Evolutionary conservation across 2,113 vertebrate species (phyloP).

Genomic region (Hoplias malabaricus): DNA sequence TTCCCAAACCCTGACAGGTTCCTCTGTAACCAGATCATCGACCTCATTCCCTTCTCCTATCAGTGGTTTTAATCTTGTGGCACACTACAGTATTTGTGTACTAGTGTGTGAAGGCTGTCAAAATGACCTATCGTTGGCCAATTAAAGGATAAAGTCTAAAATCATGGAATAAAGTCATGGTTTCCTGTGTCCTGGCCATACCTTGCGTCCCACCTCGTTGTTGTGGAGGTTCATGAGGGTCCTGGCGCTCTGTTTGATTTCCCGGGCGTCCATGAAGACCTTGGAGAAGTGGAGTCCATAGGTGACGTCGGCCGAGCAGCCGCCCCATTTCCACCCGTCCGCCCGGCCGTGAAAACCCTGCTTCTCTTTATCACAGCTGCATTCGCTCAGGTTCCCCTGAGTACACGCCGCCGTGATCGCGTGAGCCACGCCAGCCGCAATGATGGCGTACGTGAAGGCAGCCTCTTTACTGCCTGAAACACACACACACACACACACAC

Average conservation of each 20-base stretch:
- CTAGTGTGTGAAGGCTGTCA: too few species aligned
- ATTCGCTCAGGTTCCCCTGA: constrained; percentile 95
- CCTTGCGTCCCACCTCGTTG: constrained; percentile 95
- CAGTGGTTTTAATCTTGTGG: too few species aligned
- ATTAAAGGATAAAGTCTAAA: too few species aligned
- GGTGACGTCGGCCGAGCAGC: constrained; percentile 94
- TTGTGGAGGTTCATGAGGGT: constrained; percentile 99
- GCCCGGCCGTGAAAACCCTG: constrained; percentile 93
- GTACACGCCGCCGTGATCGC: constrained; percentile 94
- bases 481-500: constrained; percentile 4
- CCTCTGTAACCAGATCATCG: too few species aligned
- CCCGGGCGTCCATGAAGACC: constrained; percentile 94
- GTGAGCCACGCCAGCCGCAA: constrained; percentile 92
- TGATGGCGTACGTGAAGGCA: constrained; percentile 94
- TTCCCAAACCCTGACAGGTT: too few species aligned
- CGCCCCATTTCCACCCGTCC: constrained; percentile 98
- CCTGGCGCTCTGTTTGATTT: constrained; percentile 94
- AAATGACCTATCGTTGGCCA: too few species aligned
- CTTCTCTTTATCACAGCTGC: constrained; percentile 95
- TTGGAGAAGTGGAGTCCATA: constrained; percentile 95
- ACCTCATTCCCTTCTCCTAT: too few species aligned
- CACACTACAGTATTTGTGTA: too few species aligned
- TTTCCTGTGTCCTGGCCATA: constrained; percentile 58
- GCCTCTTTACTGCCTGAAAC: constrained; percentile 90
- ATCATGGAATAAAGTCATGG: background rate